Percentiles rank a stretch among this genome's conserved stretches.
Conservation (phyloP, 2,797 vertebrate species). For the Acridotheres tristis region DNA sequence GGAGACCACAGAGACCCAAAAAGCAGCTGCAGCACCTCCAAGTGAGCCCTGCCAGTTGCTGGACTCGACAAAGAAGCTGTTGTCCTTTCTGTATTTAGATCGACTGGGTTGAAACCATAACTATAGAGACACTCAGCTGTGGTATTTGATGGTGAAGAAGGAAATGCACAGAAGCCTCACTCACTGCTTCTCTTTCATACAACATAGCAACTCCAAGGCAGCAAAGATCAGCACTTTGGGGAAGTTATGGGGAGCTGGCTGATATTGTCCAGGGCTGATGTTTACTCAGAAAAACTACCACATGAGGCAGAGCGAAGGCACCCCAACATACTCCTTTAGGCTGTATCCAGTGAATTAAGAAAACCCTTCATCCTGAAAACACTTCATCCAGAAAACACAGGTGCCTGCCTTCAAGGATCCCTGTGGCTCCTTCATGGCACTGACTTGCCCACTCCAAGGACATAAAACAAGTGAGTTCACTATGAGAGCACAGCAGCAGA, state of each 20-base stretch:
- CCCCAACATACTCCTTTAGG: neutral
- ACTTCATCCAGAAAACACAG: neutral
- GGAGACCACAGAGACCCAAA: accelerated
- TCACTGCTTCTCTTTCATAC: neutral
- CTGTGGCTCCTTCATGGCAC: accelerated
- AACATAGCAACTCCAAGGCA: neutral
- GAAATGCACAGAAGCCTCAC: neutral
- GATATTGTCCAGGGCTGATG: neutral
- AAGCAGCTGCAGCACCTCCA: neutral
- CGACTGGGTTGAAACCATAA: neutral
- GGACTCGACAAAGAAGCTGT: neutral
- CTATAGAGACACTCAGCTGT: neutral
- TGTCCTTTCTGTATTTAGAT: neutral
- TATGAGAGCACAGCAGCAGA: accelerated
- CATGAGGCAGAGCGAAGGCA: neutral
- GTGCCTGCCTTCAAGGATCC: neutral
- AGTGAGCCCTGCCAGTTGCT: neutral
- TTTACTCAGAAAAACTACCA: neutral
- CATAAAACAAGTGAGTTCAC: neutral
- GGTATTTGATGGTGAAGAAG: neutral
- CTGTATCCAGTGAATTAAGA: neutral
- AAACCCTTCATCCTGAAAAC: neutral
- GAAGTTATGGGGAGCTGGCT: neutral
- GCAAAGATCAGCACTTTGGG: neutral
- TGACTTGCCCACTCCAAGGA: neutral